A percentile compares a stretch with the other conserved stretches of the same genome.
Evolutionary conservation across 2,888 invertebrate species (phyloP).

Genomic region (Andrena haemorrhoa): DNA sequence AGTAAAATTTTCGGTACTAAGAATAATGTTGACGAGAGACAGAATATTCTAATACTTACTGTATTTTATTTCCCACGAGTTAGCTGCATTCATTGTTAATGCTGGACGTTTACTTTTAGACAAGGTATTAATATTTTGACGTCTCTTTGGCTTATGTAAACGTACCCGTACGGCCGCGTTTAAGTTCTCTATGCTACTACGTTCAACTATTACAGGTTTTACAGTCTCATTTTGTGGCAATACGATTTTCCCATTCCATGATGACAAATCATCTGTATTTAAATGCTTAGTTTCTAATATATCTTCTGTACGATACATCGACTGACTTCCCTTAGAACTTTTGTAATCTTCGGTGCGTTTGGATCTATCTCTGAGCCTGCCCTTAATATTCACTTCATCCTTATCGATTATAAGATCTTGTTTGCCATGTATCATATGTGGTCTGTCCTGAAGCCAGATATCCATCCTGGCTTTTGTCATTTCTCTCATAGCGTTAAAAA

Average conservation of each 20-base stretch:
- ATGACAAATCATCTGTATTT: not conserved
- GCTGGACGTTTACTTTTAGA: not conserved
- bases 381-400: not conserved
- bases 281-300: not conserved
- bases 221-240: not conserved
- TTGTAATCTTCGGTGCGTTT: not conserved
- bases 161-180: not conserved
- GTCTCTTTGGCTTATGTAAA: no score
- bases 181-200: not conserved
- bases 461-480: not conserved
- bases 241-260: not conserved
- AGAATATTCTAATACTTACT: slow-evolving; percentile 1
- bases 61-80: not conserved
- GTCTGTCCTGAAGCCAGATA: no score
- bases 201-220: not conserved
- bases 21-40: not conserved
- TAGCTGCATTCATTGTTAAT: not conserved
- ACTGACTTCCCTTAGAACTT: not conserved
- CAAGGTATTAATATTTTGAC: not conserved
- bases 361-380: not conserved
- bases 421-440: not conserved
- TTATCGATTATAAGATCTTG: not conserved
- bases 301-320: not conserved
- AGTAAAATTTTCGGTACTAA: not conserved
- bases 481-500: not conserved